Evolutionary conservation across 2,797 vertebrate species (phyloP).

Genomic region (Acipenser ruthenus): DNA sequence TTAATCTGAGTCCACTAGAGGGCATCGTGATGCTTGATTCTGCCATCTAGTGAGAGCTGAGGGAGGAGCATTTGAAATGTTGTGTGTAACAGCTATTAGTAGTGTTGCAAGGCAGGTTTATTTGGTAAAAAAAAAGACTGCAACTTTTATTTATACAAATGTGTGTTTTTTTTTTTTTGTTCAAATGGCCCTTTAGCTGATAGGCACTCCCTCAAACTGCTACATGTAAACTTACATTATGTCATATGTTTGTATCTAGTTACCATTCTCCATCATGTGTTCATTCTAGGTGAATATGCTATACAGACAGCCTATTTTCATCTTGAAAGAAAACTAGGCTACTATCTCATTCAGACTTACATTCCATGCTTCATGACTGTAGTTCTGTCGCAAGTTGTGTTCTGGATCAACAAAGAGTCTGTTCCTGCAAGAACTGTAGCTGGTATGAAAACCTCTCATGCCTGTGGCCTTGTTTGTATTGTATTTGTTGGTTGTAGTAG

Average conservation of each 20-base stretch:
- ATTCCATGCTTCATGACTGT: conserved; percentile 67
- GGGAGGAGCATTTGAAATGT: too few species aligned
- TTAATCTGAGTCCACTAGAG: too few species aligned
- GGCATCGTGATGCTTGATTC: too few species aligned
- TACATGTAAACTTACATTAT: conserved; percentile 7
- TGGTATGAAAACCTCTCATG: conserved; percentile 40
- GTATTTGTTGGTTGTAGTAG: too few species aligned
- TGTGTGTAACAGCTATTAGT: too few species aligned
- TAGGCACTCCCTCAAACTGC: conserved; percentile 13
- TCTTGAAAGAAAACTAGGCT: conserved; percentile 67
- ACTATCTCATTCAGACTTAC: conserved; percentile 66
- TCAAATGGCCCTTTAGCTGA: too few species aligned
- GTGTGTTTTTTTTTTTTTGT: too few species aligned
- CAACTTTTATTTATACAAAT: too few species aligned
- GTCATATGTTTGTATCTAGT: conserved; percentile 7
- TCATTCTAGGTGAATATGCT: conserved; percentile 66
- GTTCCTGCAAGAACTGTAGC: conserved; percentile 65
- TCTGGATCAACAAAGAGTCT: conserved; percentile 70
- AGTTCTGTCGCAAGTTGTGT: conserved; percentile 64
- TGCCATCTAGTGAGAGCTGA: too few species aligned
- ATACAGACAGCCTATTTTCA: conserved; percentile 63
- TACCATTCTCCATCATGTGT: conserved; percentile 37
- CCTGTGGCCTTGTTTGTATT: background rate
- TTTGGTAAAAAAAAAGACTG: too few species aligned
- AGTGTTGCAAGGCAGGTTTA: too few species aligned